Conservation (phyloP, 2,797 vertebrate genomes). For the Jordanella pulchra region DNA sequence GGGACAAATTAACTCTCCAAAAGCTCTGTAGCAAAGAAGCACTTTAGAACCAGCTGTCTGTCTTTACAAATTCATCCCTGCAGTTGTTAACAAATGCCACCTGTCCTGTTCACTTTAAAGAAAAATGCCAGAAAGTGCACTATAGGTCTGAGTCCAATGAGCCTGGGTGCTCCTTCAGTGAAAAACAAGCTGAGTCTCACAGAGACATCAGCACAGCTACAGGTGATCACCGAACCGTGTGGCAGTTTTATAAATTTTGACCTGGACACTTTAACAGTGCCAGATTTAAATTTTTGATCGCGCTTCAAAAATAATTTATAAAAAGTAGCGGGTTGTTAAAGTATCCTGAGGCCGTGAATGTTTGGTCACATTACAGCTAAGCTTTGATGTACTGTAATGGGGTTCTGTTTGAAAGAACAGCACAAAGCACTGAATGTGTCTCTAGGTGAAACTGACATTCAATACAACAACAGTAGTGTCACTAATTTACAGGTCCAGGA, state of each 20-base stretch:
- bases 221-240: not conserved
- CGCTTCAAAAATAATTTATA: not conserved
- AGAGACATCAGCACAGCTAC: not conserved
- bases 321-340: not conserved
- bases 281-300: not conserved
- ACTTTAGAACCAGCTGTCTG: conserved; percentile 21
- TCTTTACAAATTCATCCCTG: conserved; percentile 25
- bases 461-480: too few relatives aligned
- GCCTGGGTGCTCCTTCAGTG: conserved; percentile 7
- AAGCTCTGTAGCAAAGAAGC: conserved; percentile 12
- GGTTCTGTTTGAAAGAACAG: not conserved
- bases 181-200: not conserved
- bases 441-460: too few relatives aligned
- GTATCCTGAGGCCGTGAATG: not conserved
- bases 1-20: conserved; percentile 30
- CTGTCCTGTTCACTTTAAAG: conserved; percentile 31
- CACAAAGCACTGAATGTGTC: not conserved
- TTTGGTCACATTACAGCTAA: not conserved
- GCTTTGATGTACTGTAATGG: too few relatives aligned
- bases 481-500: too few relatives aligned
- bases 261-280: conserved; percentile 2
- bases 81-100: conserved; percentile 43
- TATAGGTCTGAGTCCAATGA: conserved; percentile 18
- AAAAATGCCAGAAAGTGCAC: conserved; percentile 14
- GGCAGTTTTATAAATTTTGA: not conserved